Evolutionary conservation across 1,140 invertebrate species (phyloP), one percentile per base, ranked within the genome.

Genomic region (Apis florea): DNA sequence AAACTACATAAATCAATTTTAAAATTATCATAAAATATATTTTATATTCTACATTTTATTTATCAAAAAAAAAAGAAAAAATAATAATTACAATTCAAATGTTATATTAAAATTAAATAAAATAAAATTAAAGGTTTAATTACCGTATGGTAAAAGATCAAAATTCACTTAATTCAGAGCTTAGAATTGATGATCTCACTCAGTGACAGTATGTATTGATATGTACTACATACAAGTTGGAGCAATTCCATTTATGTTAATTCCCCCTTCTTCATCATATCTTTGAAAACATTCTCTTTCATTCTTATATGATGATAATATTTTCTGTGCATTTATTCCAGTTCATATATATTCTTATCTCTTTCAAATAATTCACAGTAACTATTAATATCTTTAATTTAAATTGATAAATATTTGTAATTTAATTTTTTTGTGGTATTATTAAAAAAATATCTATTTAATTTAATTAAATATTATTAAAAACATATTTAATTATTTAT

Each of bases 181-280:
- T 63, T 59, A 59, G 53, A 53, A n/a, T 24, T 51, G 21, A 59
- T 26, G 75, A 77, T 81, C 21, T 91, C 90, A 89, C 86, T 86
- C 87, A 78, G 78, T 89, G 67, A 79, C 90, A 90, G 86, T 85
- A 85, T 87, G 86, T 82, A 68, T 79, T 81, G 83, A 89, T 85
- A 90, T 90, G 78, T 90, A 92, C 83, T 85, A 74, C 66, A 86
- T 77, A 70, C 83, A 83, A 89, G 88, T 86, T 90, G 84, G 83
- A 80, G 88, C 92, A 89, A 90, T 92, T 92, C 90, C 86, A 92
- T 92, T 92, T 93, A 93, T 93, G 91, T 90, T 83, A 83, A 89
- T 76, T 88, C 79, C 83, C 88, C 83, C 85, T 84, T 87, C 79
- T 83, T 54, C 19, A 51, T 53, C 61, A 76, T 31, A 58, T 80